These are phyloP conservation scores for Eupristina koningsbergeri DNA, from an alignment of 1,140 invertebrate genomes.

Conservation along the genomic window DNA sequence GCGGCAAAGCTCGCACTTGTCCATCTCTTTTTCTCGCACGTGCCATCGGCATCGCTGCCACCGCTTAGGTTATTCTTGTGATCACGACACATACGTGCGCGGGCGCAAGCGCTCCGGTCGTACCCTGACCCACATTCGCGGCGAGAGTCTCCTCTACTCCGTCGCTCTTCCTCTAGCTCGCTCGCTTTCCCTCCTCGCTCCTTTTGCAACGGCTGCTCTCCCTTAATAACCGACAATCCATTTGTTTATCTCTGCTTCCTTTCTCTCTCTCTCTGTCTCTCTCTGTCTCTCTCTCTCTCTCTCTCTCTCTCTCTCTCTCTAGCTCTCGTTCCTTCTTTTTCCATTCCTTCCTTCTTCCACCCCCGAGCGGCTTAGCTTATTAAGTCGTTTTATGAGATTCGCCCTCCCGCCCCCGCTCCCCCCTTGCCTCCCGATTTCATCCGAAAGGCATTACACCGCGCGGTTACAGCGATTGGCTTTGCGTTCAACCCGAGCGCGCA, in stretches of 20 bases:
- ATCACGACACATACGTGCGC: slow-evolving; percentile 29
- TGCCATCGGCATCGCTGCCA: not conserved
- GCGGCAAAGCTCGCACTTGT: slow-evolving; percentile 51
- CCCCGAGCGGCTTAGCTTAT: not conserved
- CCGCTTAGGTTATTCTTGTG: slow-evolving; percentile 50
- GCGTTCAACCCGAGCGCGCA: too few species aligned
- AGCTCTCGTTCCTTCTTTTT: too few species aligned
- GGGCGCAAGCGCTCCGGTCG: not conserved
- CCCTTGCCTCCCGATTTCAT: not conserved
- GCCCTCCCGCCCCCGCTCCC: not conserved
- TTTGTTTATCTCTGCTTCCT: slow-evolving; percentile 28
- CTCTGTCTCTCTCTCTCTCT: too few species aligned
- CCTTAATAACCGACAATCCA: not conserved
- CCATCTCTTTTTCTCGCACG: slow-evolving; percentile 17
- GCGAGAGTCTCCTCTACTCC: not conserved
- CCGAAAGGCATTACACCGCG: not conserved
- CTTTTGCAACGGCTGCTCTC: not conserved
- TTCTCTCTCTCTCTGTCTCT: too few species aligned
- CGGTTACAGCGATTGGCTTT: not conserved
- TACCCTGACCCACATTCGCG: slow-evolving; percentile 50
- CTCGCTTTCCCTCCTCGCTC: too few species aligned
- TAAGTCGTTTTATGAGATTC: not conserved
- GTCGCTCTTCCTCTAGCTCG: too few species aligned
- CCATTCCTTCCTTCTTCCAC: too few species aligned
- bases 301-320: too few species aligned